A percentile compares a stretch with the other conserved stretches of the same genome.
Conservation (phyloP, 2,797 vertebrate genomes). For the Myotis planiceps region DNA sequence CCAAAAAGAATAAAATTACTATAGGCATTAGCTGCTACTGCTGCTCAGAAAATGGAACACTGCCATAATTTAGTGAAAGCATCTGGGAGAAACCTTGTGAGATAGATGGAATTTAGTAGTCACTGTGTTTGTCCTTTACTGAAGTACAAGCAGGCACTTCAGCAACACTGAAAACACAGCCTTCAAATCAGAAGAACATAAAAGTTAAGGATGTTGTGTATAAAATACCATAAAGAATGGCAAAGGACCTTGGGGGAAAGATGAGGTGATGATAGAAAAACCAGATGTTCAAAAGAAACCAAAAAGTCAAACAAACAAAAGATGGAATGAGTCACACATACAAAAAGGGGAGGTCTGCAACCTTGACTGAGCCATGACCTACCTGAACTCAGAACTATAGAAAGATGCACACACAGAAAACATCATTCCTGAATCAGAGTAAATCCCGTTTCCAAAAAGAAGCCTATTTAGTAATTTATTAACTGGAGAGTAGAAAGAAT, state of each 20-base stretch:
- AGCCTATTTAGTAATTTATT: not conserved
- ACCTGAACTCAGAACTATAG: not conserved
- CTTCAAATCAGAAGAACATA: not conserved
- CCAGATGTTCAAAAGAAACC: not conserved
- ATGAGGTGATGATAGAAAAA: not conserved
- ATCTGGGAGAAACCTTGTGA: not conserved
- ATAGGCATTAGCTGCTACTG: not conserved
- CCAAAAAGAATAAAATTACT: not conserved
- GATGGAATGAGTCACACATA: not conserved
- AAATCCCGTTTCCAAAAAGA: conserved; percentile 27
- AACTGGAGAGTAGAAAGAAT: not conserved
- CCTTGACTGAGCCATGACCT: not conserved
- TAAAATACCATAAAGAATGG: not conserved
- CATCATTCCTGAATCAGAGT: not conserved
- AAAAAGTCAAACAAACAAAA: not conserved
- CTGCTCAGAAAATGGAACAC: not conserved
- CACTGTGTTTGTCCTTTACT: not conserved
- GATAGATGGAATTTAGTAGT: not conserved
- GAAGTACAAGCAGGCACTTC: not conserved
- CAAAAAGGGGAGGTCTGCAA: not conserved
- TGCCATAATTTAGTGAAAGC: not conserved
- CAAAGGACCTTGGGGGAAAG: not conserved
- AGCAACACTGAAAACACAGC: not conserved
- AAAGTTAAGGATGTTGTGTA: not conserved
- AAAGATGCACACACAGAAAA: not conserved